Percentiles rank a stretch among this genome's conserved stretches.
phyloP scores from a whole-genome alignment of 2,888 invertebrate genomes.

The Oligia latruncula region DNA sequence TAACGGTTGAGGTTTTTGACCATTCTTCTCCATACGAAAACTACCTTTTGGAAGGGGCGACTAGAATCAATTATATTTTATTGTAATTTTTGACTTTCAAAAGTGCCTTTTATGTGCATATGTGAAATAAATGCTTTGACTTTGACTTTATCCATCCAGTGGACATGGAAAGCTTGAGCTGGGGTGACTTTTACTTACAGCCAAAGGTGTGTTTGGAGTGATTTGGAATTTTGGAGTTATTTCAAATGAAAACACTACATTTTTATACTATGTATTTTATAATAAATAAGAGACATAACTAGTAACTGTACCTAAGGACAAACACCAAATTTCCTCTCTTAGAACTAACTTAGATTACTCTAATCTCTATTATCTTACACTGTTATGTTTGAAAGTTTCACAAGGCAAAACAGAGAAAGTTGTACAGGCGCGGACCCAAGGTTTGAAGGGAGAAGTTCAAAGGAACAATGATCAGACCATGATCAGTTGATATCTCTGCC shows the following conservation, averaged over 20 bases:
- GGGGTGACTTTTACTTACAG: background rate
- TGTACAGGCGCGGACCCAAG: constrained; percentile 19
- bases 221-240: no score
- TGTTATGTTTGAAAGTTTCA: background rate
- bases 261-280: background rate
- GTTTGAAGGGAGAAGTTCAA: background rate
- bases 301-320: constrained; percentile 21
- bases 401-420: no score
- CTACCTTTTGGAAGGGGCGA: no score
- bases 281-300: background rate
- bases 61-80: no score
- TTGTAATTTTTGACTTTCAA: no score
- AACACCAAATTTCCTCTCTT: constrained; percentile 36
- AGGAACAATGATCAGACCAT: background rate
- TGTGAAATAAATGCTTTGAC: no score
- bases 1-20: no score
- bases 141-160: no score
- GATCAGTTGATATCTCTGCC: background rate
- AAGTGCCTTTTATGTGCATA: no score
- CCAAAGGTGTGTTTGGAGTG: background rate
- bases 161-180: background rate
- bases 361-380: constrained; percentile 12
- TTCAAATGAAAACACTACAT: background rate
- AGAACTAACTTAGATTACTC: constrained; percentile 21
- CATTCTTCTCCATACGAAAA: no score